Evolutionary conservation across 1,140 invertebrate genomes (phyloP).

Genomic region (Orchesella cincta): DNA sequence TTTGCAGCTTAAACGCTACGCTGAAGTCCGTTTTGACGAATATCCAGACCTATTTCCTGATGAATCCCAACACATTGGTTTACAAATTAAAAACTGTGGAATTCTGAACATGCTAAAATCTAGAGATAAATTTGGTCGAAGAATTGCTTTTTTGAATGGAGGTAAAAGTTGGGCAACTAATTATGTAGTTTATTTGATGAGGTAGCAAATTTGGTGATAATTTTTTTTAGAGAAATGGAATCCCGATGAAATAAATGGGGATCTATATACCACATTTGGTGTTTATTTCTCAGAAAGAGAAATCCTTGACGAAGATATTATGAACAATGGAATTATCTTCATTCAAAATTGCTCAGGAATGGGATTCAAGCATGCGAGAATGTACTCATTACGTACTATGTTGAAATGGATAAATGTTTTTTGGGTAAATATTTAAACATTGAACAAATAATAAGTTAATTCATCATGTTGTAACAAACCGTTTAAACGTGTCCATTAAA

Average conservation of each 20-base stretch:
- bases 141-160: neutral
- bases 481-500: neutral
- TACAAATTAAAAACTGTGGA: neutral
- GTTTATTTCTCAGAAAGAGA: neutral
- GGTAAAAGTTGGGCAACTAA: neutral
- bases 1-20: neutral
- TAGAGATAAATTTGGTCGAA: neutral
- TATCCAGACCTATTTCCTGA: neutral
- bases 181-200: too few species aligned
- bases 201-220: too few species aligned
- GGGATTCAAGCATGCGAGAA: neutral
- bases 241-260: too few species aligned
- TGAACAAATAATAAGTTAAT: too few species aligned
- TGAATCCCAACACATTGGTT: neutral
- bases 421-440: neutral
- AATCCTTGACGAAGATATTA: neutral
- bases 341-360: neutral
- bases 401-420: neutral
- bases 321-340: conserved; percentile 2
- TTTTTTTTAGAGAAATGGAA: neutral
- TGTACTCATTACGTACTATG: neutral
- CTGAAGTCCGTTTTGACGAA: neutral
- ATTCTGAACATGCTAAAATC: neutral
- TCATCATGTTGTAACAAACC: neutral
- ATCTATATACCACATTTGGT: neutral